Conservation (phyloP, 2,888 invertebrate genomes). For the Aspidapion aeneum region DNA sequence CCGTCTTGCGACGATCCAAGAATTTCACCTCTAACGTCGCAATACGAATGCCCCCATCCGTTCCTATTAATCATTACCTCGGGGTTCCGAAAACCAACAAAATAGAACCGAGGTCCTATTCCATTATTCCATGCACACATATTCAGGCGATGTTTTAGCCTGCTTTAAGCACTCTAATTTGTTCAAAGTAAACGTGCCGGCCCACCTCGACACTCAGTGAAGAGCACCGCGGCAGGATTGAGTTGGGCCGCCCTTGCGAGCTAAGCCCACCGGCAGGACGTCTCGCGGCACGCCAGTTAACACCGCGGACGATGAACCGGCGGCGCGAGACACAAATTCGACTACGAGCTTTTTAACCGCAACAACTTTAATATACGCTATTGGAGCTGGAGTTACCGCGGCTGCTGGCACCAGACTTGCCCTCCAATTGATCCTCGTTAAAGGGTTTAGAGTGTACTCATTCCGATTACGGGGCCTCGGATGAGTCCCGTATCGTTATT, state of each 20-base stretch:
- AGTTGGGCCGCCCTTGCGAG: slow-evolving; percentile 32
- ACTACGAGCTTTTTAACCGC: slow-evolving; percentile 51
- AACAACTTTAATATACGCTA: slow-evolving; percentile 69
- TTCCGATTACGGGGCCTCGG: slow-evolving; percentile 32
- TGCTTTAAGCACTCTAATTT: slow-evolving; percentile 65
- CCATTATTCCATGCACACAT: slow-evolving; percentile 62
- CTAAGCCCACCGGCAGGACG: slow-evolving; percentile 39
- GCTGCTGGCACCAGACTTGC: slow-evolving; percentile 66
- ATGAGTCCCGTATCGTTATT: slow-evolving; percentile 59
- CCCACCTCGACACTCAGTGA: slow-evolving; percentile 49
- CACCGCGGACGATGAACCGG: slow-evolving; percentile 24
- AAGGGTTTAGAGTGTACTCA: slow-evolving; percentile 27
- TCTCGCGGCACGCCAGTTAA: slow-evolving; percentile 26
- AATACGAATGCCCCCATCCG: slow-evolving; percentile 56
- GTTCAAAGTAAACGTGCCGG: slow-evolving; percentile 61
- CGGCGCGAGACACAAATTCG: slow-evolving; percentile 49
- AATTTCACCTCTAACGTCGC: slow-evolving; percentile 58
- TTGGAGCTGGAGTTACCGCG: slow-evolving; percentile 45
- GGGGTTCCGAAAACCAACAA: slow-evolving; percentile 56
- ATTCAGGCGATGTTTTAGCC: slow-evolving; percentile 49
- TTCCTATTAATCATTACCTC: slow-evolving; percentile 26
- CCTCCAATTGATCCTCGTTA: slow-evolving; percentile 58
- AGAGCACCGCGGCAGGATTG: slow-evolving; percentile 44
- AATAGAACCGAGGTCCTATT: slow-evolving; percentile 60
- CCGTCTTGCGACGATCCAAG: slow-evolving; percentile 49